These are phyloP conservation scores for Calephelis nemesis DNA, from an alignment of 1,140 invertebrate genomes.

Conservation along the genomic window DNA sequence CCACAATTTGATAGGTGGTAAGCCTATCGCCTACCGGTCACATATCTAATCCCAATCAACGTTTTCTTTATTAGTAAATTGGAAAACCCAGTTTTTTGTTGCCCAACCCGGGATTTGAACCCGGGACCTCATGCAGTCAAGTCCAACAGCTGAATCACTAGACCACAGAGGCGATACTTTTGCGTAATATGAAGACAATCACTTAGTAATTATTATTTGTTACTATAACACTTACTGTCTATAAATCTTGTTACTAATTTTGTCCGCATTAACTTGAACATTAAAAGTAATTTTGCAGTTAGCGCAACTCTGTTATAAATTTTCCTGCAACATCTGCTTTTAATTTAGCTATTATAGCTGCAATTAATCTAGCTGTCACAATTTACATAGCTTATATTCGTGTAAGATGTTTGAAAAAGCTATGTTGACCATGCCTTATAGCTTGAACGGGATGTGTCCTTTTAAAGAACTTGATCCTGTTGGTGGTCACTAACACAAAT, in stretches of 20 bases:
- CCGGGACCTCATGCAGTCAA: too few relatives aligned
- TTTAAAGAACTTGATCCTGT: not conserved
- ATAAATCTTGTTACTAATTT: not conserved
- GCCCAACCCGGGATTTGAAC: too few relatives aligned
- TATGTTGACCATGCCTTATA: not conserved
- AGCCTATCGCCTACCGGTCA: too few relatives aligned
- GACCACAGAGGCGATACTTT: too few relatives aligned
- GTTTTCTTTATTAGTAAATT: too few relatives aligned
- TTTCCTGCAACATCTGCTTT: slow-evolving; percentile 9
- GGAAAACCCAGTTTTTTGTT: too few relatives aligned
- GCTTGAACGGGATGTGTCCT: not conserved
- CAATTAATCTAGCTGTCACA: slow-evolving; percentile 19
- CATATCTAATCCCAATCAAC: too few relatives aligned
- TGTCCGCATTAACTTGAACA: slow-evolving; percentile 1
- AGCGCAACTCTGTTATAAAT: slow-evolving; percentile 10
- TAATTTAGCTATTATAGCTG: slow-evolving; percentile 15
- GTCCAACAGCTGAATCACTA: too few relatives aligned
- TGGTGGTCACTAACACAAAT: not conserved
- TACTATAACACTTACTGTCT: too few relatives aligned
- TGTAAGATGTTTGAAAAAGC: not conserved
- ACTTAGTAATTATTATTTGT: too few relatives aligned
- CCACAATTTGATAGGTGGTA: too few relatives aligned
- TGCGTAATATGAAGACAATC: too few relatives aligned
- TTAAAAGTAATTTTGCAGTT: slow-evolving; percentile 14
- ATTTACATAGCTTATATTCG: slow-evolving; percentile 6